phyloP scores from a whole-genome alignment of 2,888 invertebrate species.

The Apodemia mormo region DNA sequence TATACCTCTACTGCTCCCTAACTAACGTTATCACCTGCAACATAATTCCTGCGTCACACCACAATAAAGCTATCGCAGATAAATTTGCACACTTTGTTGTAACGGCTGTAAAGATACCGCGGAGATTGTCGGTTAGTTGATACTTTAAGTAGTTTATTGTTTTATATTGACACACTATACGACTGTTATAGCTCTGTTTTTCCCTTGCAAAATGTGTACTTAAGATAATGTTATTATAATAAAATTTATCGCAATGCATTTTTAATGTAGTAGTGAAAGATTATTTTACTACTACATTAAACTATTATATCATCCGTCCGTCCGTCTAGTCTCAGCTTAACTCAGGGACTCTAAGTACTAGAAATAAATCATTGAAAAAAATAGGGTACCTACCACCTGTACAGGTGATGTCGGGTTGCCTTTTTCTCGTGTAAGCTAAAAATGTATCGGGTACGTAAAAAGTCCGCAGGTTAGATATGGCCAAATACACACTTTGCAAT shows the following conservation, averaged over 20 bases:
- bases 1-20: not conserved
- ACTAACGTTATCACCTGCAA: too few species aligned
- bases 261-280: not conserved
- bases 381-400: too few species aligned
- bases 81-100: not conserved
- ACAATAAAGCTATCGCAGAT: not conserved
- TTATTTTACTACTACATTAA: too few species aligned
- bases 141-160: conserved; percentile 3
- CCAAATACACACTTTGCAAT: too few species aligned
- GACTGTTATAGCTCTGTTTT: not conserved
- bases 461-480: too few species aligned
- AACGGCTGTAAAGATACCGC: not conserved
- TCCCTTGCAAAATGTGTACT: not conserved
- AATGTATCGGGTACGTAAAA: too few species aligned
- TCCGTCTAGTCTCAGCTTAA: too few species aligned
- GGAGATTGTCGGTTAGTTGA: not conserved
- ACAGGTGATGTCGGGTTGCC: too few species aligned
- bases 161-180: not conserved
- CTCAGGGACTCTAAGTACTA: too few species aligned
- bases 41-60: not conserved
- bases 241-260: not conserved
- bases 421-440: too few species aligned
- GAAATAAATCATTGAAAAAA: too few species aligned
- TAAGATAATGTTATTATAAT: not conserved
- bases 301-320: too few species aligned